Evolutionary conservation across 2,113 vertebrate genomes (phyloP).

Genomic region (Channa argus): DNA sequence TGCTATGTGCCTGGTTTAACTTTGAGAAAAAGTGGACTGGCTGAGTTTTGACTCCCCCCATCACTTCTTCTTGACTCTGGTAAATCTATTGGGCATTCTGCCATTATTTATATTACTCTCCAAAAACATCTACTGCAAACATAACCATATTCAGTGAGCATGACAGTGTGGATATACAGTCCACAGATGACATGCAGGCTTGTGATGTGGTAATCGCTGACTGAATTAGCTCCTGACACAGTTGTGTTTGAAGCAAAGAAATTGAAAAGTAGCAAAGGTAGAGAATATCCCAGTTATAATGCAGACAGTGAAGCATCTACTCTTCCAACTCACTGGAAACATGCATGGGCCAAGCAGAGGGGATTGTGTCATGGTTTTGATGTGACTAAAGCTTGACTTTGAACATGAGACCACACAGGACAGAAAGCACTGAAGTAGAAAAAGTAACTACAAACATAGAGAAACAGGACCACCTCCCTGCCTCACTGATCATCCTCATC

Average conservation of each 20-base stretch:
- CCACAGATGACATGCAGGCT: conserved; percentile 5
- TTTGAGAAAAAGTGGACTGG: background rate
- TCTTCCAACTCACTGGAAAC: conserved; percentile 2
- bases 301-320: conserved; percentile 23
- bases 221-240: background rate
- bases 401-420: conserved; percentile 51
- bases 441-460: conserved; percentile 54
- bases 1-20: background rate
- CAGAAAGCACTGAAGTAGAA: conserved; percentile 52
- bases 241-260: background rate
- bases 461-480: conserved; percentile 23
- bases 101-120: conserved; percentile 38
- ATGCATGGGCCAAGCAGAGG: background rate
- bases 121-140: conserved; percentile 19
- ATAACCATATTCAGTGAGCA: conserved; percentile 12
- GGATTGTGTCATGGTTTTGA: conserved; percentile 14
- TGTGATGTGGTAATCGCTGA: conserved; percentile 2
- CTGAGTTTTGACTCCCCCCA: conserved; percentile 25
- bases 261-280: background rate
- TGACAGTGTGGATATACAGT: conserved; percentile 33
- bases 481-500: conserved; percentile 34
- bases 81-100: conserved; percentile 6
- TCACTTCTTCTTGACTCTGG: background rate
- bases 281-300: background rate
- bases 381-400: conserved; percentile 17